Evolutionary conservation across 2,113 vertebrate species (phyloP), one percentile per base, ranked within the genome.

Genomic region (Ochotona princeps): DNA sequence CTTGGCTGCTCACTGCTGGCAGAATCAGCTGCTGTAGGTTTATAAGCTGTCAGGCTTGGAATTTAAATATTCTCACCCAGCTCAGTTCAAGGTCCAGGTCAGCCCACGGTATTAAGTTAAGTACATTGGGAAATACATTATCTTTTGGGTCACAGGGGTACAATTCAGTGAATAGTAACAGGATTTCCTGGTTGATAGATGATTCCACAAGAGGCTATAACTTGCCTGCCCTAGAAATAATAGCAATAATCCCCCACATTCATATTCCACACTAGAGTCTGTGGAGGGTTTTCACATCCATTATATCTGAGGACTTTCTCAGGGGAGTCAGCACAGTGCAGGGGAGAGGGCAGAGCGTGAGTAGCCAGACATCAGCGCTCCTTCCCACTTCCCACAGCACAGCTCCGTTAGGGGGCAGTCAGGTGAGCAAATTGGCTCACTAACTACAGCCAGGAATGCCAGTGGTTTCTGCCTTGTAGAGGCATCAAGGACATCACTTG

Each of bases 101-200:
- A 96, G 84, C 70, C 66, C 57, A 80, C 80, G 93, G 92, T 92
- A 96, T 96, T 96, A 96, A 97, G 94, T 96, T 96, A 96, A 97
- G 78, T 93, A 97, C 93, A 83, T 51, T 94, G 92, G 90, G 93
- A 96, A 96, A 96, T 95, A 75, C 75, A 96, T 96, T 97, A 96
- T 95, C 88, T 95, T 93, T 86, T 57, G 90, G 93, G 94, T 96
- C 96, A 95, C 93, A 83, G 30, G 95, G 88, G 90, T 92, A 88
- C 88, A 81, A 94, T 96, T 95, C 90, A 86, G 66, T 95, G 95
- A 96, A 94, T 85, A 96, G 88, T 74, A 94, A 86, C 79, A 96
- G 95, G 82, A 96, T 96, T 96, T 96, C 93, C 90, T 90, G 72
- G 85, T 89, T 96, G 95, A 96, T 96, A 89, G 86, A 96, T 95